Evolutionary conservation across 2,888 invertebrate genomes (phyloP).

Genomic region (Panopea generosa): DNA sequence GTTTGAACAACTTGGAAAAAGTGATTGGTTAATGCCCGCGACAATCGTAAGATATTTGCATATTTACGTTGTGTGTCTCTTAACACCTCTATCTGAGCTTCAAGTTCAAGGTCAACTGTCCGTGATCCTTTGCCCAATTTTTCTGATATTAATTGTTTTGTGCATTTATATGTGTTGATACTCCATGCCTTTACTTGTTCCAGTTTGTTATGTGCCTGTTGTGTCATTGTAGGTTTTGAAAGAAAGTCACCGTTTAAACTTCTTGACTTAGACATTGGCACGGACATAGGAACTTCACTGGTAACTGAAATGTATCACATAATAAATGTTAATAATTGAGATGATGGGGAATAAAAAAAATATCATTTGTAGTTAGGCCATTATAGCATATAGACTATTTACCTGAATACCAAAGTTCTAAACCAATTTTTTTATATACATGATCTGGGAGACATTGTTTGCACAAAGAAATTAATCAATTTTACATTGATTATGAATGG

Average conservation of each 20-base stretch:
- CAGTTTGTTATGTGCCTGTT: conserved; percentile 85
- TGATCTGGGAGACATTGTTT: too few relatives aligned
- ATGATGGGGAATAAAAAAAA: conserved; percentile 1
- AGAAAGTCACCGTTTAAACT: conserved; percentile 77
- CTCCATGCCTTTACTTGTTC: conserved; percentile 98
- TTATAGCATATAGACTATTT: too few relatives aligned
- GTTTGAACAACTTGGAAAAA: conserved; percentile 95
- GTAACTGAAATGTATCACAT: conserved; percentile 69
- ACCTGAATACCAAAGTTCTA: too few relatives aligned
- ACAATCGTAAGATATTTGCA: conserved; percentile 91
- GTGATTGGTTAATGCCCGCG: conserved; percentile 94
- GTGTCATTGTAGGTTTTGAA: conserved; percentile 73
- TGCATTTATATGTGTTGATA: conserved; percentile 99
- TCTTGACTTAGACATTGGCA: conserved; percentile 68
- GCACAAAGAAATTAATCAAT: too few relatives aligned
- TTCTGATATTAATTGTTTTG: conserved; percentile 97
- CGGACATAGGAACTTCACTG: conserved; percentile 70
- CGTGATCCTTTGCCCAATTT: conserved; percentile 92
- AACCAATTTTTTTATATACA: too few relatives aligned
- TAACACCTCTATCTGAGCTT: conserved; percentile 96
- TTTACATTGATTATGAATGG: too few relatives aligned
- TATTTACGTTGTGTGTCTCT: conserved; percentile 98
- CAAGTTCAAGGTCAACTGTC: conserved; percentile 91
- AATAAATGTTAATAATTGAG: neutral
- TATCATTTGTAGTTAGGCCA: too few relatives aligned